Conservation (phyloP, 1,140 invertebrate genomes). For the Plutomurus gul region DNA sequence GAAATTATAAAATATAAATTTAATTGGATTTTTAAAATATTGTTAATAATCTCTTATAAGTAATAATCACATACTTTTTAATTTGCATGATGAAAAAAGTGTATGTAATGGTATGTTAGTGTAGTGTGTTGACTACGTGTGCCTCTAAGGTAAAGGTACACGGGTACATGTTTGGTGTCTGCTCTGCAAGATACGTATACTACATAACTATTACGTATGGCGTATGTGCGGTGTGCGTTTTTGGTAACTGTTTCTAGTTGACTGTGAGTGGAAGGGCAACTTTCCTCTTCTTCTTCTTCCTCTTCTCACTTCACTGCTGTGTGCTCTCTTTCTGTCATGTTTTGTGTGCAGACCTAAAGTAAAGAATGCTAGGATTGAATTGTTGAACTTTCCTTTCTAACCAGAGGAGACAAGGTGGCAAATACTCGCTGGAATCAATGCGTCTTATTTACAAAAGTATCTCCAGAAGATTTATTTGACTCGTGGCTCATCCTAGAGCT, state of each 20-base stretch:
- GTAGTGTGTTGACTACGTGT: too few relatives aligned
- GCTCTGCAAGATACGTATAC: too few relatives aligned
- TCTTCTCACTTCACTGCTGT: neutral
- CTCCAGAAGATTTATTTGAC: conserved; percentile 53
- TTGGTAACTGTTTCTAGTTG: neutral
- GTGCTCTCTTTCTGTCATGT: neutral
- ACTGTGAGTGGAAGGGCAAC: neutral
- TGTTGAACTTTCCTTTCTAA: neutral
- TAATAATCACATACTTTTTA: too few relatives aligned
- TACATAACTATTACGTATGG: too few relatives aligned
- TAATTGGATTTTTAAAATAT: too few relatives aligned
- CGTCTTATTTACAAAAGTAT: conserved; percentile 52
- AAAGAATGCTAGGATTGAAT: neutral
- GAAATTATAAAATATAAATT: too few relatives aligned
- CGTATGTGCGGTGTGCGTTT: too few relatives aligned
- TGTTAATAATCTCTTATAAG: too few relatives aligned
- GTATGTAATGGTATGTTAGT: too few relatives aligned
- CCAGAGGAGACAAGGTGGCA: conserved; percentile 52
- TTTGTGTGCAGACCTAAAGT: neutral
- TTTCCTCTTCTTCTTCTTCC: neutral
- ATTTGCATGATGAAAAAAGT: too few relatives aligned
- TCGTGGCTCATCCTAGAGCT: conserved; percentile 53
- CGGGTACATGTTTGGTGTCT: too few relatives aligned
- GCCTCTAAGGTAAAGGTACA: too few relatives aligned
- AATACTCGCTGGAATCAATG: conserved; percentile 52